Percentiles rank a stretch among this genome's conserved stretches.
Evolutionary conservation across 2,113 vertebrate species (phyloP).

Genomic region (Oxyura jamaicensis): DNA sequence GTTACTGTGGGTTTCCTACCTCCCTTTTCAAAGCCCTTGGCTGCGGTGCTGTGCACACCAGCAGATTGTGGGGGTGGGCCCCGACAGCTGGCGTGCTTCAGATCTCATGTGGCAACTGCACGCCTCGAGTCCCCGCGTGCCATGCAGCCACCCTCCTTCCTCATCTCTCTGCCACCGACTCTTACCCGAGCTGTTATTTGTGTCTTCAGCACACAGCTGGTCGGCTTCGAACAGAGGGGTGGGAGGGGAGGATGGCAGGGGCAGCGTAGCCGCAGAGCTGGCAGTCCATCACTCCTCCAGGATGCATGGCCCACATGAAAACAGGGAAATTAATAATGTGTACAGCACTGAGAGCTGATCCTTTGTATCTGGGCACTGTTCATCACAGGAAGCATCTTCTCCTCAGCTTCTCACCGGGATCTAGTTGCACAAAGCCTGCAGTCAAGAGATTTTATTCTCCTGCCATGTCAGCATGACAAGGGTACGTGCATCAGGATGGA

Average conservation of each 20-base stretch:
- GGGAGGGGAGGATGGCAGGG: constrained; percentile 47
- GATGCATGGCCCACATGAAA: neutral
- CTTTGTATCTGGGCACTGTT: neutral
- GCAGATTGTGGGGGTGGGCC: constrained; percentile 69
- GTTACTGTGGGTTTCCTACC: neutral
- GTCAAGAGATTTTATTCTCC: neutral
- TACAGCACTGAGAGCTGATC: neutral
- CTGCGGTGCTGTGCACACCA: neutral
- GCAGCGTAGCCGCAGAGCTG: neutral
- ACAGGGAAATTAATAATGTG: constrained; percentile 2
- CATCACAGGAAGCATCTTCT: neutral
- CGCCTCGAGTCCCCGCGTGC: neutral
- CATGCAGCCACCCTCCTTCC: constrained; percentile 17
- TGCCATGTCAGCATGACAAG: neutral
- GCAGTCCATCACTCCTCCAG: constrained; percentile 28
- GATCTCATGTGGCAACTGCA: constrained; percentile 38
- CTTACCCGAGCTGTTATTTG: neutral
- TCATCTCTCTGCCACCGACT: neutral
- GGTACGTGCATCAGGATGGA: neutral
- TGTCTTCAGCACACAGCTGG: constrained; percentile 20
- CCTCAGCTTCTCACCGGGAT: neutral
- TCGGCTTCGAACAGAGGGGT: constrained; percentile 33
- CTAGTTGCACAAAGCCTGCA: neutral
- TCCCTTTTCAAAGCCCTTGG: neutral
- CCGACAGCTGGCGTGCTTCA: constrained; percentile 49